These are phyloP conservation scores for Psittacula derbiana DNA, from an alignment of 2,797 vertebrate genomes.

Conservation along the genomic window DNA sequence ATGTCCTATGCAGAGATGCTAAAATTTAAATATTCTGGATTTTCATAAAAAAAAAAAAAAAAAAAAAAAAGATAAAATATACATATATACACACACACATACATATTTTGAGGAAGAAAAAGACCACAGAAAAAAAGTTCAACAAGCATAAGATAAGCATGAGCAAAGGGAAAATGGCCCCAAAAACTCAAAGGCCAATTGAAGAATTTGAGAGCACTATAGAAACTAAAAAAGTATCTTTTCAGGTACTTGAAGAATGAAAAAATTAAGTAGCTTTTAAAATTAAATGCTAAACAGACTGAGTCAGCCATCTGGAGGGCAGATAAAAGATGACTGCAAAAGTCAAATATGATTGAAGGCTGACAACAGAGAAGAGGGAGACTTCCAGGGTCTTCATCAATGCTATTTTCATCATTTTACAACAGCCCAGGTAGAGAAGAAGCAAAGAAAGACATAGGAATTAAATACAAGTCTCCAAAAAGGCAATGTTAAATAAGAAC, in stretches of 20 bases:
- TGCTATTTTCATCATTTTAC: not conserved
- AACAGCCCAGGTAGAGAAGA: not conserved
- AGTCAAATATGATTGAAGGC: not conserved
- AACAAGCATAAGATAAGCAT: not conserved
- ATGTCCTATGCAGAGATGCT: not conserved
- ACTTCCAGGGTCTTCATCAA: not conserved
- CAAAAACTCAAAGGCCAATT: not conserved
- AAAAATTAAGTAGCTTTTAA: not conserved
- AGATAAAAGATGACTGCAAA: not conserved
- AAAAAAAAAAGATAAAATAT: not conserved
- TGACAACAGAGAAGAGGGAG: not conserved
- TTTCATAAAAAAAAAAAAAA: not conserved
- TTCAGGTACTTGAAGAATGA: not conserved
- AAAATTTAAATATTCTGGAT: not conserved
- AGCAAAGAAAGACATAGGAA: not conserved
- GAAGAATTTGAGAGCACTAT: not conserved
- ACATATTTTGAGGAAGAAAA: not conserved
- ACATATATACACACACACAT: no score
- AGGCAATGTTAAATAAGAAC: fast-evolving
- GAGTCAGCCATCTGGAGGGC: not conserved
- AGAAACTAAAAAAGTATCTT: not conserved
- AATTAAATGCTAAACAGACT: not conserved
- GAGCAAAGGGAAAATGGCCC: not conserved
- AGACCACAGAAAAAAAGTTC: not conserved
- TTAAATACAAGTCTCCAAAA: not conserved